Evolutionary conservation across 2,888 invertebrate species (phyloP).

Genomic region (Ernsta delagoae): DNA sequence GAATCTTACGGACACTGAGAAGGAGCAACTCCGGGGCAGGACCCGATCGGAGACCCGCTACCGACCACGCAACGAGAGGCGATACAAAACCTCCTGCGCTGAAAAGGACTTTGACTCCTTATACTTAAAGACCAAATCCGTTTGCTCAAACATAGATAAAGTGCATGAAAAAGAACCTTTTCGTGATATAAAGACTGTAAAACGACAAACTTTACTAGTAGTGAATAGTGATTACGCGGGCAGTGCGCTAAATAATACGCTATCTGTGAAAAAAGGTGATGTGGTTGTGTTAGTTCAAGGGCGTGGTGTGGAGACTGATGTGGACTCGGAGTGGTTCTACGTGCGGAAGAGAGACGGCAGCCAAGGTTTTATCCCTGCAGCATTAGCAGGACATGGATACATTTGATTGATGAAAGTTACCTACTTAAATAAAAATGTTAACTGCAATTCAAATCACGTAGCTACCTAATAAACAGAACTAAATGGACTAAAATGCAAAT

Average conservation of each 20-base stretch:
- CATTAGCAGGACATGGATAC: slow-evolving; percentile 91
- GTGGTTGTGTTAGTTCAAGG: slow-evolving; percentile 88
- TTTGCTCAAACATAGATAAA: slow-evolving; percentile 63
- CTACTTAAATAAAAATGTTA: too few relatives aligned
- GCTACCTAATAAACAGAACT: too few relatives aligned
- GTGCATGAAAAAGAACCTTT: slow-evolving; percentile 55
- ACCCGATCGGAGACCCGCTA: slow-evolving; percentile 89
- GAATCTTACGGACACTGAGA: slow-evolving; percentile 92
- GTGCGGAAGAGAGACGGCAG: slow-evolving; percentile 88
- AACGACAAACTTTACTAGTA: slow-evolving; percentile 88
- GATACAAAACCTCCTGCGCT: slow-evolving; percentile 80
- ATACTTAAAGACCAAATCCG: slow-evolving; percentile 85
- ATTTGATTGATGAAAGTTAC: slow-evolving; percentile 68
- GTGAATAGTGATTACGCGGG: slow-evolving; percentile 87
- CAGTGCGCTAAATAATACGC: slow-evolving; percentile 83
- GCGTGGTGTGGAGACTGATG: slow-evolving; percentile 70
- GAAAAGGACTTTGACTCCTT: slow-evolving; percentile 90
- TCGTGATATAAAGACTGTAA: slow-evolving; percentile 55
- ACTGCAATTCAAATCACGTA: too few relatives aligned
- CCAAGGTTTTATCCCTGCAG: slow-evolving; percentile 91
- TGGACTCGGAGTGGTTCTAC: slow-evolving; percentile 90
- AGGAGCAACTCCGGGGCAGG: slow-evolving; percentile 86
- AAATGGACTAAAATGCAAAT: neutral
- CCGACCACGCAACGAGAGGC: slow-evolving; percentile 68
- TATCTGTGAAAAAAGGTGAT: slow-evolving; percentile 89